Evolutionary conservation across 2,888 invertebrate genomes (phyloP), one percentile per base, ranked within the genome.

Genomic region (Noctua fimbriata): DNA sequence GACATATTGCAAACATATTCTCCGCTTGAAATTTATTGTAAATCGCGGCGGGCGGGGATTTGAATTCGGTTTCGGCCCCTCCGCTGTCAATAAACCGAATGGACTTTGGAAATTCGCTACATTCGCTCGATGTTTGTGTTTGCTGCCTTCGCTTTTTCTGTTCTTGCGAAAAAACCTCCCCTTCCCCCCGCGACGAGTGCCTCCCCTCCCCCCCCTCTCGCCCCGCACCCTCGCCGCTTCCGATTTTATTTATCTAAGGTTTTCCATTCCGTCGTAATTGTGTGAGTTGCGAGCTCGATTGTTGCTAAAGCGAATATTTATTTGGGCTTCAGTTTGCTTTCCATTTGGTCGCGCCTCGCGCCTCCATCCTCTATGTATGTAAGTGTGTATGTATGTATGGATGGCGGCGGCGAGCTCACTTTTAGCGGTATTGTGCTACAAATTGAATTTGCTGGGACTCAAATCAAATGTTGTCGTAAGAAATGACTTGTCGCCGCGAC

Each of bases 291-390:
- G 95, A 94, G 94, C 92, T 93, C 95, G 94, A 95, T 95, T 95
- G 96, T 96, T 94, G 95, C 95, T 94, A 95, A 94, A 96, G 94
- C 95, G 96, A 96, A 96, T 96, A 96, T 96, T 96, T 96, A 96
- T 96, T 96, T 94, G 95, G 94, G 95, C 93, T 93, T 92, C 91
- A 92, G 95, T 96, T 95, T 94, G 93, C 94, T 94, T 94, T 95
- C 94, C 94, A 94, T 95, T 92, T 91, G 89, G 55, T 69, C 87
- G 85, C 85, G 82, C 60, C 49, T 70, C 77, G 72, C 85, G 87
- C 79, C 83, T 76, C 77, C 79, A 60, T 71, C 70, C 60, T 69
- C 83, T 63, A n/a, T 28, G 82, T 70, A 44, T 70, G 52, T 67
- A 58, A 6, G 73, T 69, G 55, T 55, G 70, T 81, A n/a, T 69